Evolutionary conservation across 2,888 invertebrate species (phyloP).

Genomic region (Macaria notata): DNA sequence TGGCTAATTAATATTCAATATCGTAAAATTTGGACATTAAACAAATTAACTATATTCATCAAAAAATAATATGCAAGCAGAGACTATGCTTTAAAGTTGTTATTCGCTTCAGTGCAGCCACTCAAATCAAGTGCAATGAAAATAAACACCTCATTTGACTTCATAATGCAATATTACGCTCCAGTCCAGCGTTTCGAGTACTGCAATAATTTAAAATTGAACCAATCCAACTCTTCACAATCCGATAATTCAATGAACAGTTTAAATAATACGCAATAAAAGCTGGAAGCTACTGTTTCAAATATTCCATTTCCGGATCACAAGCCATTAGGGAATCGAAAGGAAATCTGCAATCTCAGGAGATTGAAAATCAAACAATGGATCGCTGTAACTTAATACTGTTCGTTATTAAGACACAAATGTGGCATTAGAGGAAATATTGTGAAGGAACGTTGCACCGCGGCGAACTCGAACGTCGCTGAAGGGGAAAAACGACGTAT

Average conservation of each 20-base stretch:
- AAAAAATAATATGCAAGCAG: too few relatives aligned
- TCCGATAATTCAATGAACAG: conserved; percentile 53
- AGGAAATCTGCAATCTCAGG: conserved; percentile 64
- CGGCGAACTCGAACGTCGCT: conserved; percentile 30
- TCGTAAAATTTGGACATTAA: too few relatives aligned
- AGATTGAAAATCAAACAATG: conserved; percentile 77
- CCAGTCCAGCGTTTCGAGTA: conserved; percentile 45
- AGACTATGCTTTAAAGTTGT: too few relatives aligned
- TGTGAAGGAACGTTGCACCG: conserved; percentile 53
- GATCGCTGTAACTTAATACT: conserved; percentile 68
- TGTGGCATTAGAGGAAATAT: conserved; percentile 74
- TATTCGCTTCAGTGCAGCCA: too few relatives aligned
- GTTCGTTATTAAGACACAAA: conserved; percentile 77
- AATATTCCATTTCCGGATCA: conserved; percentile 56
- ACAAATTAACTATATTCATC: too few relatives aligned
- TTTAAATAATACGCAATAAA: conserved; percentile 62
- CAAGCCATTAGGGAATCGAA: conserved; percentile 62
- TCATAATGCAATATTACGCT: conserved; percentile 60
- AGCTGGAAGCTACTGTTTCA: conserved; percentile 54
- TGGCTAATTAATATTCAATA: too few relatives aligned
- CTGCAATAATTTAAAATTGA: conserved; percentile 48
- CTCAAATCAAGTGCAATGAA: conserved; percentile 25
- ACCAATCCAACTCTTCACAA: conserved; percentile 39
- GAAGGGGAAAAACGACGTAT: conserved; percentile 62
- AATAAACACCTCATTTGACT: conserved; percentile 69